Evolutionary conservation across 2,113 vertebrate genomes (phyloP), one percentile per base, ranked within the genome.

Genomic region (Anarrhichthys ocellatus): DNA sequence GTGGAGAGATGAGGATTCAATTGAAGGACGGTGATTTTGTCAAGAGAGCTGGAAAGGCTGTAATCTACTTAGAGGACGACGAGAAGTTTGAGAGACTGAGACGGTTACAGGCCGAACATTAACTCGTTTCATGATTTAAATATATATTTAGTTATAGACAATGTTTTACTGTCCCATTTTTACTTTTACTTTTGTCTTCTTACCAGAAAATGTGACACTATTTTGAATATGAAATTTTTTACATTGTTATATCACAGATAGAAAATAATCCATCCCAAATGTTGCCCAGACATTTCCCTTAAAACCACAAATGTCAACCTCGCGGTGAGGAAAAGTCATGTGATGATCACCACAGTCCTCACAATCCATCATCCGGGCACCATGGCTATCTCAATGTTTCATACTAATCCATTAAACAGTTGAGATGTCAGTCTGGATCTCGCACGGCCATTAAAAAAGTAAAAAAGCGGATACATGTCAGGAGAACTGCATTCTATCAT

Each of bases 1-100:
- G 90, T 69, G 87, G 83, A 66, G 85, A 73, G 85, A 86, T 46
- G 59, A 82, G 81, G 82, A 90, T 68, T 83, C 86, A 87, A 87
- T 91, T 90, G 85, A 84, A 83, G 83, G 58, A 58, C 15, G 42
- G 75, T n/a, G 70, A 80, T 75, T 89, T 92, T 88, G 90, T 90
- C 27, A 87, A 91, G 66, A 65, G 90, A 90, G 88, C 90, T 84
- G 70, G 88, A 64, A 52, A 52, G 81, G 52, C 75, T 72, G 52
- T 86, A 89, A 90, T 87, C 89, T 73, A 38, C 74, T 93, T 92
- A 88, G 52, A 74, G 64, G 73, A 72, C 66, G 64, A 59, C 2
- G 40, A 69, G 62, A 44, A 62, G 67, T 62, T 65, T 50, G 52
- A 22, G 2, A 9, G 34, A 54, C 64, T 3, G 17, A 58, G 50